Evolutionary conservation across 2,797 vertebrate species (phyloP).

Genomic region (Brachyalestes nurse): DNA sequence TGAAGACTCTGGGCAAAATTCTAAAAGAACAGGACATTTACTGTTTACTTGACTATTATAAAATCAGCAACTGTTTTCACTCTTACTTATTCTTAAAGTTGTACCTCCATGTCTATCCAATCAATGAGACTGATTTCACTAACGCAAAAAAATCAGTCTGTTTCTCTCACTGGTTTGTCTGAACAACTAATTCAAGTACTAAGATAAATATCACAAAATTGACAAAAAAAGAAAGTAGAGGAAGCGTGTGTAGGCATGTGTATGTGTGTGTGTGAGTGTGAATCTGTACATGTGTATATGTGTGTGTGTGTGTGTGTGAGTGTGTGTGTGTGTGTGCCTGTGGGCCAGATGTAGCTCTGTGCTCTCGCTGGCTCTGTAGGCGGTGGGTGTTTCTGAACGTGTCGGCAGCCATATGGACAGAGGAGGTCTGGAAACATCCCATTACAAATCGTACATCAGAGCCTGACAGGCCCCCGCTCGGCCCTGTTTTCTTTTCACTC

Average conservation of each 20-base stretch:
- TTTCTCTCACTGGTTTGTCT: background rate
- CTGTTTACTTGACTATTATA: conserved; percentile 18
- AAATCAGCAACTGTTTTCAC: conserved; percentile 15
- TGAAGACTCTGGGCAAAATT: background rate
- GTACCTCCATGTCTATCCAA: background rate
- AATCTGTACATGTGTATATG: conserved; percentile 54
- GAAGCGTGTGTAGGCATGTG: conserved; percentile 35
- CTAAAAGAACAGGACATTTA: conserved; percentile 10
- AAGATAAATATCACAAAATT: background rate
- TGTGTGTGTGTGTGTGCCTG: conserved; percentile 54
- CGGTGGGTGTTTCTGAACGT: conserved; percentile 84
- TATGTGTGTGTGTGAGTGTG: conserved; percentile 38
- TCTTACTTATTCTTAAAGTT: background rate
- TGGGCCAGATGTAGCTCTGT: conserved; percentile 83
- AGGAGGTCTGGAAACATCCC: conserved; percentile 91
- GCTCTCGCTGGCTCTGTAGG: conserved; percentile 76
- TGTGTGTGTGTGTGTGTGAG: conserved; percentile 55
- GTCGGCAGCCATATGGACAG: conserved; percentile 86
- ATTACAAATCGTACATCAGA: conserved; percentile 92
- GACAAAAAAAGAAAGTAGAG: background rate
- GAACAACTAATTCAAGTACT: background rate
- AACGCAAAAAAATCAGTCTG: background rate
- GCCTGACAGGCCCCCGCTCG: conserved; percentile 84
- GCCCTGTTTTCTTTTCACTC: conserved; percentile 91
- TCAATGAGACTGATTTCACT: conserved; percentile 12